phyloP scores from a whole-genome alignment of 2,888 invertebrate genomes.

The Phortica okadai region DNA sequence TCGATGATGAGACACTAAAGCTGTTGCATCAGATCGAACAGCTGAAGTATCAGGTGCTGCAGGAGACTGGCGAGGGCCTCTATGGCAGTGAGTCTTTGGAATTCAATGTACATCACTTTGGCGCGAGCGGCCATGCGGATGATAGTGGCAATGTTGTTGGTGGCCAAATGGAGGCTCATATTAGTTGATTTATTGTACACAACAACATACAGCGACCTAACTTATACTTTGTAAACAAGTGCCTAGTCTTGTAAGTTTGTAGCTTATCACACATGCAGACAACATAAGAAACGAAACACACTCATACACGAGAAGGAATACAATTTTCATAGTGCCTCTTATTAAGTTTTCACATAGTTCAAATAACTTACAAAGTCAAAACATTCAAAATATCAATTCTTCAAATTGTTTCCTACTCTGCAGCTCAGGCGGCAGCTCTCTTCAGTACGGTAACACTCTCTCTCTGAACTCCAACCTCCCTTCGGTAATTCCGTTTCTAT shows the following conservation, averaged over 20 bases:
- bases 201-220: slow-evolving; percentile 22
- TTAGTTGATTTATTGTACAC: slow-evolving; percentile 54
- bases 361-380: not conserved
- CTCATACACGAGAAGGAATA: not conserved
- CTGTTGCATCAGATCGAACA: slow-evolving; percentile 83
- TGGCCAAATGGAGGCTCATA: slow-evolving; percentile 47
- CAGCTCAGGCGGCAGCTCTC: no score
- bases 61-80: slow-evolving; percentile 80
- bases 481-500: no score
- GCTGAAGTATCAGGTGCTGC: slow-evolving; percentile 81
- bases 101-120: slow-evolving; percentile 12
- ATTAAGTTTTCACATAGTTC: not conserved
- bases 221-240: slow-evolving; percentile 50
- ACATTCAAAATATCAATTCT: no score
- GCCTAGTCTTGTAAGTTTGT: slow-evolving; percentile 49
- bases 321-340: slow-evolving; percentile 21
- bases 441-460: no score
- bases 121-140: not conserved
- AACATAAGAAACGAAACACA: not conserved
- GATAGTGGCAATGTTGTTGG: slow-evolving; percentile 35
- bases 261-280: slow-evolving; percentile 4
- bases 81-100: slow-evolving; percentile 35
- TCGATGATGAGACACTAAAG: slow-evolving; percentile 82
- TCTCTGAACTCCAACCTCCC: no score
- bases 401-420: no score